Percentiles rank a stretch among this genome's conserved stretches.
Conservation (phyloP, 2,113 vertebrate genomes). For the Bungarus multicinctus region DNA sequence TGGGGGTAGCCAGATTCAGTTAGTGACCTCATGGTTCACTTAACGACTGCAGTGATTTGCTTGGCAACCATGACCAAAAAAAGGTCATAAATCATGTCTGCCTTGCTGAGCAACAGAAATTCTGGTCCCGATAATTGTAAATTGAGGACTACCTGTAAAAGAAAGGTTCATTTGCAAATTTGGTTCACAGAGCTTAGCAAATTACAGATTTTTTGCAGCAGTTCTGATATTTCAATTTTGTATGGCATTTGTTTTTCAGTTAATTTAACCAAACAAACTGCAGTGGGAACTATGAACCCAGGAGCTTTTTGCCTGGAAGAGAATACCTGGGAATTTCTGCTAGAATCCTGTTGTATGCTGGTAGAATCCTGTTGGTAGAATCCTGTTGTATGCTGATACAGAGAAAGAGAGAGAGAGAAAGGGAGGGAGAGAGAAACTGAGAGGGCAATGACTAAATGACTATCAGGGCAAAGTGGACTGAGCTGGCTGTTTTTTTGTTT, state of each 20-base stretch:
- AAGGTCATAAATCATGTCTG: not conserved
- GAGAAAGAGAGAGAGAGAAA: not conserved
- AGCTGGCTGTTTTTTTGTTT: not conserved
- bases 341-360: not conserved
- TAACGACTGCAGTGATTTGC: not conserved
- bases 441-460: not conserved
- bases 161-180: slow-evolving; percentile 12
- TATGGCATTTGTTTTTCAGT: slow-evolving; percentile 16
- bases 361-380: not conserved
- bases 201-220: not conserved
- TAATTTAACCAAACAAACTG: not conserved
- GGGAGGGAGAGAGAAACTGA: not conserved
- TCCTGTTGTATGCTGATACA: not conserved
- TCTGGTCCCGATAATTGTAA: not conserved
- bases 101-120: not conserved
- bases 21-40: not conserved
- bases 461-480: not conserved
- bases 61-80: not conserved
- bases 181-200: not conserved
- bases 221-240: slow-evolving; percentile 24
- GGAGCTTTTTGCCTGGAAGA: slow-evolving; percentile 41
- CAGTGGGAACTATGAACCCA: not conserved
- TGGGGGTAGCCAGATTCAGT: not conserved
- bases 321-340: slow-evolving; percentile 27
- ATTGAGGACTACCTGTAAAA: not conserved